These are phyloP conservation scores for Lytechinus variegatus DNA, from an alignment of 35 echinoderm and acorn worm genomes.

Conservation along the genomic window DNA sequence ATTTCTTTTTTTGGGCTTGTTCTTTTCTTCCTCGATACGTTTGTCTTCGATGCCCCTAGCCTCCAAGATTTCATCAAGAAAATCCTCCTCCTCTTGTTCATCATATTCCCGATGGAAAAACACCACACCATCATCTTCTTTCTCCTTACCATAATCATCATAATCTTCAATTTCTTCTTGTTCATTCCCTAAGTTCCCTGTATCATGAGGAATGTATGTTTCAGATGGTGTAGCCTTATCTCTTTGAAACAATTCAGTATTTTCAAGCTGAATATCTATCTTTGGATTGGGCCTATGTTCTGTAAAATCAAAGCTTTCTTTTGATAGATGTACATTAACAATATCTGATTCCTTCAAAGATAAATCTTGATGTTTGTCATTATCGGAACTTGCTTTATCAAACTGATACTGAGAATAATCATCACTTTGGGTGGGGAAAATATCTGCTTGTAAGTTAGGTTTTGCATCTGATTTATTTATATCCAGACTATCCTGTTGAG, in stretches of 20 bases:
- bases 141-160: background rate
- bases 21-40: background rate
- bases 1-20: background rate
- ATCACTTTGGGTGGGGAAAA: background rate
- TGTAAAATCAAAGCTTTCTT: background rate
- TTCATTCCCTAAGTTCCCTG: constrained; percentile 8
- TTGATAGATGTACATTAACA: background rate
- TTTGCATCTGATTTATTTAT: background rate
- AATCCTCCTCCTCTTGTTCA: constrained; percentile 43
- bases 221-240: background rate
- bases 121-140: constrained; percentile 31
- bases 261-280: background rate
- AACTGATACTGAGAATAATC: background rate
- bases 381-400: background rate
- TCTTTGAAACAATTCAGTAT: background rate
- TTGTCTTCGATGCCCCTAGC: constrained; percentile 13
- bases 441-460: background rate
- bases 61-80: constrained; percentile 27
- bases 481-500: background rate
- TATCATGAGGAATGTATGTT: constrained; percentile 33
- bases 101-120: constrained; percentile 28
- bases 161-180: background rate
- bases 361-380: background rate
- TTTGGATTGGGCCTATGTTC: background rate
- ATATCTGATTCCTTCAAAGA: background rate